A percentile compares a stretch with the other conserved stretches of the same genome.
Evolutionary conservation across 2,888 invertebrate species (phyloP).

Genomic region (Achlya flavicornis): DNA sequence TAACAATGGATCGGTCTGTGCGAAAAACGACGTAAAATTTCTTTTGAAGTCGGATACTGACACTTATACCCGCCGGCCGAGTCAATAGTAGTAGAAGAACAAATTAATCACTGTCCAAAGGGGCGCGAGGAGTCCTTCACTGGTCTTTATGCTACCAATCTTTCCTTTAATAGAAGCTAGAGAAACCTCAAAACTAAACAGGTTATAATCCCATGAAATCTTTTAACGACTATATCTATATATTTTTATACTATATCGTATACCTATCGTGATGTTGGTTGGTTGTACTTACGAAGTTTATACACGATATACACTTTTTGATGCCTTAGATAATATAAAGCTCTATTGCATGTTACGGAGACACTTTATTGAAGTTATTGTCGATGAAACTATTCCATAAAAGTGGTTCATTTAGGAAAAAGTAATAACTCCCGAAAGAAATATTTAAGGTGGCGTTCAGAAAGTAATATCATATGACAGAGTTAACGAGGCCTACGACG

Average conservation of each 20-base stretch:
- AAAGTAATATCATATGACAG: slow-evolving; percentile 19
- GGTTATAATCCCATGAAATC: no score
- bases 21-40: slow-evolving; percentile 25
- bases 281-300: background rate
- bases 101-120: background rate
- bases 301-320: background rate
- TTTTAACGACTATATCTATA: no score
- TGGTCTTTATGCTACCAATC: background rate
- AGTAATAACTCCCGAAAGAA: slow-evolving; percentile 27
- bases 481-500: slow-evolving; percentile 33
- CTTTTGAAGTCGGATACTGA: slow-evolving; percentile 20
- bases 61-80: slow-evolving; percentile 30
- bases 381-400: slow-evolving; percentile 16
- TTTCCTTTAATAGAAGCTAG: background rate
- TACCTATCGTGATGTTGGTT: no score
- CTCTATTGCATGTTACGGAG: background rate
- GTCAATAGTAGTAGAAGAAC: slow-evolving; percentile 25
- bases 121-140: background rate
- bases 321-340: background rate
- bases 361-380: slow-evolving; percentile 22
- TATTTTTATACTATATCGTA: no score
- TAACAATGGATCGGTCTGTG: slow-evolving; percentile 26
- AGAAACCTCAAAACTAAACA: background rate
- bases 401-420: slow-evolving; percentile 18
- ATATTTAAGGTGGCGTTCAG: slow-evolving; percentile 21